Base-by-base conservation (phyloP, 2,113 vertebrate species). In the Notothenia coriiceps region DNA sequence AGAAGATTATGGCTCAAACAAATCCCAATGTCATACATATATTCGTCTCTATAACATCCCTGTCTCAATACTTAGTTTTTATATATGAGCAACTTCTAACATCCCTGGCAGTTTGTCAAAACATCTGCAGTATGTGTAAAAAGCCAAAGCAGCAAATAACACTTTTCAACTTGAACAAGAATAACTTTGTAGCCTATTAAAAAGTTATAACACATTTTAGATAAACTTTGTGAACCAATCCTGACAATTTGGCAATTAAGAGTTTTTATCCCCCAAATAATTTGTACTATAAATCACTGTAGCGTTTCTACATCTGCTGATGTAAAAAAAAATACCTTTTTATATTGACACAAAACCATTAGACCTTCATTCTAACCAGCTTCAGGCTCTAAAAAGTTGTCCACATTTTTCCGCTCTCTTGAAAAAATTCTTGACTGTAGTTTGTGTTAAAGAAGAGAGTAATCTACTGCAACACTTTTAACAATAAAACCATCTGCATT, bases 281-380 rank as follows among this genome's bases (percentile, higher is more conserved):
- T 47, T 46, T 35, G 65, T 20, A 73, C 51, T 44, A 55, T 4
- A 55, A 44, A 65, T 51, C 8, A 47, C 33, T 25, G 59, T 4
- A 46, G 44, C 25, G 8, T 56, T 70, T 46, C 25, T 22, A 22
- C 22, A 22, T 22, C 22, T 71, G 52, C 51, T 65, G 46, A 70
- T 68, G 40, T n/a, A 50, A 2, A 25, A 70, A 15, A 74, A 43
- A 43, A 70, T 22, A 22, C 74, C 10, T 51, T 59, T 80, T 73
- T 40, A 75, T 47, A 46, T 60, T 22, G 62, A 78, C 25, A 49
- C 63, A 18, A 56, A 66, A 78, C 25, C 25, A 18, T 18, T 20
- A 29, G 11, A 33, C 7, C 60, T 40, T 69, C 8, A 60, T 74
- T 78, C 59, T 46, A 64, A 68, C 3, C 44, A 66, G 50, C 65